Evolutionary conservation across 2,888 invertebrate species (phyloP).

Genomic region (Crioceris asparagi): DNA sequence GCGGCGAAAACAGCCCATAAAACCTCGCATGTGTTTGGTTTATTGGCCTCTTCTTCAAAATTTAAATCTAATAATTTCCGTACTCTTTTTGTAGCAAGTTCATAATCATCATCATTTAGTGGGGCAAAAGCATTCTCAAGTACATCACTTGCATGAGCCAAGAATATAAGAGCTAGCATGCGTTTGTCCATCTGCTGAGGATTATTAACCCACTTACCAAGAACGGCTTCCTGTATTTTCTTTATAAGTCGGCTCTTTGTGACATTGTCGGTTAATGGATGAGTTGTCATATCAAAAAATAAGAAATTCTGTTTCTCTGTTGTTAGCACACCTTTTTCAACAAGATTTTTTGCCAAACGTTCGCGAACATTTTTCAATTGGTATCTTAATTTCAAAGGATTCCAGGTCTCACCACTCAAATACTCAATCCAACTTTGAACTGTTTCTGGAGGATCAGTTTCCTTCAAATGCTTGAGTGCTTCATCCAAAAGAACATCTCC

Average conservation of each 20-base stretch:
- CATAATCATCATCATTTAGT: constrained; percentile 93
- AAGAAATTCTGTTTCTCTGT: constrained; percentile 99
- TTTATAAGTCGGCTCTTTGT: constrained; percentile 94
- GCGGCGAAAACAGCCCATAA: constrained; percentile 99
- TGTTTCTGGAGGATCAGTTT: constrained; percentile 93
- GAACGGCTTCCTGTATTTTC: constrained; percentile 96
- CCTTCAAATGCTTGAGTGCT: constrained; percentile 95
- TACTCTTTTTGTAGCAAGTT: constrained; percentile 95
- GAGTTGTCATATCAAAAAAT: constrained; percentile 99
- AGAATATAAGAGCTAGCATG: constrained; percentile 82
- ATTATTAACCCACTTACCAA: constrained; percentile 94
- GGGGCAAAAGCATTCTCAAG: constrained; percentile 99
- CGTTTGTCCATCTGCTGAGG: constrained; percentile 95
- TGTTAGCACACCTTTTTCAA: constrained; percentile 97
- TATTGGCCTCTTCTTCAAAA: constrained; percentile 90
- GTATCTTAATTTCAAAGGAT: constrained; percentile 94
- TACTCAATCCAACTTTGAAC: constrained; percentile 99
- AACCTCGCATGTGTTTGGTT: constrained; percentile 82
- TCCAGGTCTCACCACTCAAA: constrained; percentile 99
- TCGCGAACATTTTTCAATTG: constrained; percentile 98
- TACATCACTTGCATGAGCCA: constrained; percentile 97
- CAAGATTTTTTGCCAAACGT: constrained; percentile 96
- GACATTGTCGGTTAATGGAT: constrained; percentile 91
- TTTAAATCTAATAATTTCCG: constrained; percentile 92
- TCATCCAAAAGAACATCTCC: constrained; percentile 94